Percentiles rank a stretch among this genome's conserved stretches.
Conservation (phyloP, 2,797 vertebrate genomes). For the Chrysocyon brachyurus region DNA sequence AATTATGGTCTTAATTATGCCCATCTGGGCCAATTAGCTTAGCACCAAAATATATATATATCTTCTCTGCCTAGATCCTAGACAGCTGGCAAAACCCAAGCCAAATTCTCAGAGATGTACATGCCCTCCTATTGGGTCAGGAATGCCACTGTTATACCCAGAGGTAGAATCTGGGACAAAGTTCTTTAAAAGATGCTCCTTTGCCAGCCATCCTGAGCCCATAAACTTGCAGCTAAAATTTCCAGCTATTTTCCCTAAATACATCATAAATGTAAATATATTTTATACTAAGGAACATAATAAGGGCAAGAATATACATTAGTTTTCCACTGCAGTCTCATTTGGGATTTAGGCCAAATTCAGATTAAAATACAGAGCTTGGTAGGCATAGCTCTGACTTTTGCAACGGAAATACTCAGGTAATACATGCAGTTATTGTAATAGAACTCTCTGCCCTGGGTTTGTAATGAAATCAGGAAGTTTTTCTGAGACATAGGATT, state of each 20-base stretch:
- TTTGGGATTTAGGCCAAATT: constrained; percentile 75
- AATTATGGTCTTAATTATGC: constrained; percentile 20
- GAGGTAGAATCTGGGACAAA: background rate
- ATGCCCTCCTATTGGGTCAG: background rate
- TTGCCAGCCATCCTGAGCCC: background rate
- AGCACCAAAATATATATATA: background rate
- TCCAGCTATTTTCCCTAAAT: constrained; percentile 55
- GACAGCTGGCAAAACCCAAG: background rate
- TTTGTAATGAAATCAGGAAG: constrained; percentile 76
- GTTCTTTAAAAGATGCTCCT: background rate
- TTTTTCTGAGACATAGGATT: constrained; percentile 55
- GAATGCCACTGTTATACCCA: background rate
- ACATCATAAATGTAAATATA: constrained; percentile 60
- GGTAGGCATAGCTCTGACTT: constrained; percentile 45
- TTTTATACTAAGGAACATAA: constrained; percentile 49
- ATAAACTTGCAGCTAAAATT: background rate
- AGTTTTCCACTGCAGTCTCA: constrained; percentile 59
- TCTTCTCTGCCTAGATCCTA: constrained; percentile 24
- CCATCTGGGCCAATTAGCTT: constrained; percentile 23
- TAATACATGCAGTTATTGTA: constrained; percentile 74
- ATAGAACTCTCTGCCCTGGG: constrained; percentile 68
- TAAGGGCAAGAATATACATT: constrained; percentile 58
- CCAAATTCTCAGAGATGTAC: background rate
- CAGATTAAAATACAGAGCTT: constrained; percentile 78
- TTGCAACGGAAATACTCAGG: constrained; percentile 75